phyloP scores from a whole-genome alignment of 2,888 invertebrate genomes.

The Flexamia atlantica region DNA sequence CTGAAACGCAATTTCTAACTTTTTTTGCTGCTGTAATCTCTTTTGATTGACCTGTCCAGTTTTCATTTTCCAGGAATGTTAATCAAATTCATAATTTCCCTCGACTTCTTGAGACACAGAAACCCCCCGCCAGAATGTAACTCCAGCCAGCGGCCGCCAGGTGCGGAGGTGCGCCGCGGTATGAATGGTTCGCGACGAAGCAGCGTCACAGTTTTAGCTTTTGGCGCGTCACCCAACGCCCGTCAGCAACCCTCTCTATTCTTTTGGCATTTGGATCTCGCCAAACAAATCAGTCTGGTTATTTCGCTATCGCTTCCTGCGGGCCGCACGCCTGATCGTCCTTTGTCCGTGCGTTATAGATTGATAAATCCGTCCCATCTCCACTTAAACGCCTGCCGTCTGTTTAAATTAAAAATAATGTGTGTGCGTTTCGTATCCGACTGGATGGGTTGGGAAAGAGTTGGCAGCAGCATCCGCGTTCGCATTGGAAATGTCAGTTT shows the following conservation, averaged over 20 bases:
- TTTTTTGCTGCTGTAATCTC: too few relatives aligned
- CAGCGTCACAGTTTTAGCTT: conserved; percentile 34
- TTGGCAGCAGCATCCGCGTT: not conserved
- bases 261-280: conserved; percentile 56
- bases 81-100: too few relatives aligned
- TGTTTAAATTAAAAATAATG: not conserved
- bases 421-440: not conserved
- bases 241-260: conserved; percentile 37
- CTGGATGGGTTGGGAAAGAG: not conserved
- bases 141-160: not conserved
- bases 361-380: conserved; percentile 15
- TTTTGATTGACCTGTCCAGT: too few relatives aligned
- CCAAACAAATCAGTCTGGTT: conserved; percentile 47
- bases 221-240: conserved; percentile 42
- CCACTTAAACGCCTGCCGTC: not conserved
- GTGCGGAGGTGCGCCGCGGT: conserved; percentile 1
- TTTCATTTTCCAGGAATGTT: too few relatives aligned
- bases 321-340: conserved; percentile 5
- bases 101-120: too few relatives aligned
- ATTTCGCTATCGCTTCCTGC: conserved; percentile 22
- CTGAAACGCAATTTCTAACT: too few relatives aligned
- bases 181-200: conserved; percentile 33
- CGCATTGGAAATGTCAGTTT: too few relatives aligned
- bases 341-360: conserved; percentile 18
- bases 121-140: too few relatives aligned